Base-by-base conservation (phyloP, 1,140 invertebrate species). In the Saccostrea glomerata region DNA sequence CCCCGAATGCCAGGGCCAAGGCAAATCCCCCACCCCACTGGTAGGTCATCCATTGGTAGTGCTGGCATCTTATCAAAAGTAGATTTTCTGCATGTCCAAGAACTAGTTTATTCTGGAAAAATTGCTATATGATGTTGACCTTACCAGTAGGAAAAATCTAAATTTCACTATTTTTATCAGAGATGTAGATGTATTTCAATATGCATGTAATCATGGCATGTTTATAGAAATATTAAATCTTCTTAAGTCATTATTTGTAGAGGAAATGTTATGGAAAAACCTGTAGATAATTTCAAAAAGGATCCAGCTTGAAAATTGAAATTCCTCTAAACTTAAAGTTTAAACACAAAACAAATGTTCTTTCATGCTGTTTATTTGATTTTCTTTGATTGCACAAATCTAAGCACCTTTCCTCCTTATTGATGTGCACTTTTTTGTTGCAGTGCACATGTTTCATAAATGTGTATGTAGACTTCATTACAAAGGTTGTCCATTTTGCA, bases 1-100 rank as follows among this genome's bases (percentile, higher is more conserved):
- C 70, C 70, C 70, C 70, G 70, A 77, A 36, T 77, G 70, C 70
- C 70, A 77, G 70, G 70, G 25, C 70, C 70, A 25, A 77, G 70
- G 25, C 70, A 77, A 77, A 12, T 77, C 70, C 70, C 70, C 70
- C 70, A 77, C 23, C 70, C 70, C 70, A 77, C 70, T 12, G 70
- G 70, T 77, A 77, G 70, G 70, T 77, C 30, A 12, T 77, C 70
- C 70, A 36, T 77, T 11, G 5, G 70, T 77, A 77, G 70, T 77
- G 13, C 30, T 13, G 13, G 25, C 23, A 25, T 25, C 30, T 77
- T 63, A 77, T 36, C 30, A 36, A 23, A 30, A 11, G 11, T 30
- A 77, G 25, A 77, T 13, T 77, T 47, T 77, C 23, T 77, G 70
- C 70, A 77, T 77, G 70, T 47, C 47, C 47, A 77, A 30, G 11